Percentiles rank a stretch among this genome's conserved stretches.
phyloP scores from a whole-genome alignment of 2,797 vertebrate genomes.

The Euphonia xanthogaster region DNA sequence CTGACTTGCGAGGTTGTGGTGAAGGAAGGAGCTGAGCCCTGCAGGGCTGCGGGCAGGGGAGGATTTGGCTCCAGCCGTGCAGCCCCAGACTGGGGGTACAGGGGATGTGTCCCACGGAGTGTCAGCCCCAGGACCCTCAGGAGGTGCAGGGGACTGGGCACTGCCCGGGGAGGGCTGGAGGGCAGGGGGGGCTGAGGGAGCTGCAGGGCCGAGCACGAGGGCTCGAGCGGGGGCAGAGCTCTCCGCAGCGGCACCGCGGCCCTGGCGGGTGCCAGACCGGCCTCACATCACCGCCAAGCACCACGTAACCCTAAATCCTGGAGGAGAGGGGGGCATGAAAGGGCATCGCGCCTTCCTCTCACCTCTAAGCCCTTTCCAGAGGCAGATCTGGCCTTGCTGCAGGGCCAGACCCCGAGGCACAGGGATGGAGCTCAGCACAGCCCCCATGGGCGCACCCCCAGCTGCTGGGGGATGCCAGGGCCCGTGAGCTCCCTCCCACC shows the following conservation, averaged over 20 bases:
- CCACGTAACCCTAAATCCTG: background rate
- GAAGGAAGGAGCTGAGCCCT: background rate
- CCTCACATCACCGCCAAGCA: background rate
- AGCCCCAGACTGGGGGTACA: background rate
- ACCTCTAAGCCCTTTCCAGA: background rate
- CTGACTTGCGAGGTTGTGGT: background rate
- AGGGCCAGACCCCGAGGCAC: background rate
- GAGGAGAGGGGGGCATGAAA: background rate
- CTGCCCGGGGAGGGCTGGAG: background rate
- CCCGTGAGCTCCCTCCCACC: fast-evolving
- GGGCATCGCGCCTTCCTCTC: fast-evolving
- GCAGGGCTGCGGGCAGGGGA: fast-evolving
- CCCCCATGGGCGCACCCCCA: fast-evolving
- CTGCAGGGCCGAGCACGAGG: fast-evolving
- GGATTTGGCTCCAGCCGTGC: fast-evolving
- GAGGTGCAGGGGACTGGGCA: fast-evolving
- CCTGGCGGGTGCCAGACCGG: background rate
- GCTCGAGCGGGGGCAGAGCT: background rate
- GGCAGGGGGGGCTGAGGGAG: background rate
- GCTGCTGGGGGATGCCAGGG: background rate
- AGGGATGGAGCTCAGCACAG: background rate
- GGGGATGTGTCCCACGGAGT: fast-evolving
- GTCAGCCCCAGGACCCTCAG: background rate
- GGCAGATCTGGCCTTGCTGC: background rate
- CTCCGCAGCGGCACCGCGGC: fast-evolving